phyloP scores from a whole-genome alignment of 2,888 invertebrate species.

The Netelia virgata region DNA sequence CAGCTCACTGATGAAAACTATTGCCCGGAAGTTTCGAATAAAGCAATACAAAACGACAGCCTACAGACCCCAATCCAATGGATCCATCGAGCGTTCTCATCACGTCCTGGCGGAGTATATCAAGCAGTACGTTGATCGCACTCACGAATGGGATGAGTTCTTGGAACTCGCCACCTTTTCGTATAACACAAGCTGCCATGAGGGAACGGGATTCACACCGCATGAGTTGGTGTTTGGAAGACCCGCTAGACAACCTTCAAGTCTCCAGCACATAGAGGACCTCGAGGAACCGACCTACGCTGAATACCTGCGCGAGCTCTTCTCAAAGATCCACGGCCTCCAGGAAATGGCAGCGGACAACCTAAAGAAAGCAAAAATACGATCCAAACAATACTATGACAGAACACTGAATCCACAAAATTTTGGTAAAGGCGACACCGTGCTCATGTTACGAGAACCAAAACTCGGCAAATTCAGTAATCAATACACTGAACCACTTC shows the following conservation, averaged over 20 bases:
- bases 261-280: background rate
- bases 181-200: conserved; percentile 53
- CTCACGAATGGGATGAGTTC: conserved; percentile 57
- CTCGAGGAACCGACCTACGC: conserved; percentile 27
- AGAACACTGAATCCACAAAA: conserved; percentile 39
- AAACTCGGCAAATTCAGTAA: conserved; percentile 59
- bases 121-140: conserved; percentile 49
- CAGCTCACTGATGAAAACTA: conserved; percentile 59
- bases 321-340: conserved; percentile 16
- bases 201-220: conserved; percentile 45
- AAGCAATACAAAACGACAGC: conserved; percentile 13
- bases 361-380: conserved; percentile 52
- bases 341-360: conserved; percentile 48
- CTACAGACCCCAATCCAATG: conserved; percentile 57
- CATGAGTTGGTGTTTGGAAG: conserved; percentile 59
- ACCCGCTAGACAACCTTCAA: conserved; percentile 36
- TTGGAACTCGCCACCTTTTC: conserved; percentile 51
- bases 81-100: conserved; percentile 54
- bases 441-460: conserved; percentile 54
- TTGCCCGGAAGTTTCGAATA: conserved; percentile 69
- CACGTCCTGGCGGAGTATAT: conserved; percentile 58
- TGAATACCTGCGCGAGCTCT: conserved; percentile 14
- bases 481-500: conserved; percentile 59
- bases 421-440: conserved; percentile 57
- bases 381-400: conserved; percentile 62